Percentiles rank a stretch among this genome's conserved stretches.
Conservation (phyloP, 2,888 invertebrate species). For the Eristalis arbustorum region DNA sequence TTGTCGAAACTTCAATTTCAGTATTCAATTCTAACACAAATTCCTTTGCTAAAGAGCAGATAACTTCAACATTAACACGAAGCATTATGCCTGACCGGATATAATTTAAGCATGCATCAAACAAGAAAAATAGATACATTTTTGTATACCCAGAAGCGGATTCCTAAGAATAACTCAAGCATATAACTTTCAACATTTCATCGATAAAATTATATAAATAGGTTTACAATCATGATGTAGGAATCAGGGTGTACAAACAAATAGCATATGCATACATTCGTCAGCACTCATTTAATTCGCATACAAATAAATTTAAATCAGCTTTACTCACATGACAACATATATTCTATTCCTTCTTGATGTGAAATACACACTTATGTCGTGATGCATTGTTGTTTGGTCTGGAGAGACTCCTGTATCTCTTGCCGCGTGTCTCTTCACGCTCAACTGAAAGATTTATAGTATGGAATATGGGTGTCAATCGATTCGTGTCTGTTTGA, state of each 20-base stretch:
- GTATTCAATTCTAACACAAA: no score
- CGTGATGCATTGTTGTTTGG: constrained; percentile 50
- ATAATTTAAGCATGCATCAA: constrained; percentile 11
- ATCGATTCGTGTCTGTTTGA: constrained; percentile 54
- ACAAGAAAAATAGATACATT: background rate
- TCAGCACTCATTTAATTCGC: constrained; percentile 45
- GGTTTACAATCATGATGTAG: background rate
- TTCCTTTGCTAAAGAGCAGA: no score
- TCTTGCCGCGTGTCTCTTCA: background rate
- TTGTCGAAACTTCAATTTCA: no score
- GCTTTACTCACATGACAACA: constrained; percentile 3
- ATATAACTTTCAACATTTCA: background rate
- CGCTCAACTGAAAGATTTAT: constrained; percentile 30
- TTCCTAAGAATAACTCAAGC: background rate
- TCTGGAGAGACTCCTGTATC: constrained; percentile 23
- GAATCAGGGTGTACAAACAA: background rate
- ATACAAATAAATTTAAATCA: constrained; percentile 55
- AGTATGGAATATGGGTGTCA: constrained; percentile 43
- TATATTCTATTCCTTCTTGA: constrained; percentile 38
- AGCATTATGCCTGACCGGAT: background rate
- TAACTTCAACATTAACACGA: no score
- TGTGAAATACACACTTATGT: constrained; percentile 48
- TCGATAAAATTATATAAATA: constrained; percentile 36
- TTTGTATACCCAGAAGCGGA: no score
- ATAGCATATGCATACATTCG: background rate